Evolutionary conservation across 2,888 invertebrate species (phyloP).

Genomic region (Cephus runcator): DNA sequence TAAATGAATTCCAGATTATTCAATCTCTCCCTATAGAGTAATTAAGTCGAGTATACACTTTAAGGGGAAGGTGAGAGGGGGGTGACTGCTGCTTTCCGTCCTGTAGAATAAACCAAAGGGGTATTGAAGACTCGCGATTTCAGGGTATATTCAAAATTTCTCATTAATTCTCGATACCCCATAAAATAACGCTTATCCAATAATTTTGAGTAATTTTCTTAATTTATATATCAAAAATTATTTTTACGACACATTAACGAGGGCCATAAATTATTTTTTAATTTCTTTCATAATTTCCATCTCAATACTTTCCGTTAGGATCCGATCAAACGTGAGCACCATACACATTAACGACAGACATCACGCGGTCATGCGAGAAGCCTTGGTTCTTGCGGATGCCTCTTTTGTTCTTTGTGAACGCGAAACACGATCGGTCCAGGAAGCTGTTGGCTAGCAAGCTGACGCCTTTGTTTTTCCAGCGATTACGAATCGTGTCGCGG

Average conservation of each 20-base stretch:
- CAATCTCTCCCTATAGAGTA: neutral
- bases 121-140: neutral
- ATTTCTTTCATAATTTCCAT: neutral
- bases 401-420: neutral
- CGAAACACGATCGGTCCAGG: neutral
- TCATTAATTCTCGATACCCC: neutral
- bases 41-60: neutral
- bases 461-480: constrained; percentile 2
- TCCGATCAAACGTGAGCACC: neutral
- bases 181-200: neutral
- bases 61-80: neutral
- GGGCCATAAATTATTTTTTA: neutral
- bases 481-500: neutral
- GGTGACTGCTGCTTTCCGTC: neutral
- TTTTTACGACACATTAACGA: neutral
- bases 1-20: constrained; percentile 2
- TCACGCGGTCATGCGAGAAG: neutral
- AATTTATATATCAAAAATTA: neutral
- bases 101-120: neutral
- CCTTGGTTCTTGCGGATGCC: neutral
- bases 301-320: neutral
- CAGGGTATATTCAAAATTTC: neutral
- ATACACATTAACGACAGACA: neutral
- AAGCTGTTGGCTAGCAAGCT: neutral
- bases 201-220: too few species aligned